phyloP scores from a whole-genome alignment of 2,797 vertebrate species.

The Phylloscopus collybita region DNA sequence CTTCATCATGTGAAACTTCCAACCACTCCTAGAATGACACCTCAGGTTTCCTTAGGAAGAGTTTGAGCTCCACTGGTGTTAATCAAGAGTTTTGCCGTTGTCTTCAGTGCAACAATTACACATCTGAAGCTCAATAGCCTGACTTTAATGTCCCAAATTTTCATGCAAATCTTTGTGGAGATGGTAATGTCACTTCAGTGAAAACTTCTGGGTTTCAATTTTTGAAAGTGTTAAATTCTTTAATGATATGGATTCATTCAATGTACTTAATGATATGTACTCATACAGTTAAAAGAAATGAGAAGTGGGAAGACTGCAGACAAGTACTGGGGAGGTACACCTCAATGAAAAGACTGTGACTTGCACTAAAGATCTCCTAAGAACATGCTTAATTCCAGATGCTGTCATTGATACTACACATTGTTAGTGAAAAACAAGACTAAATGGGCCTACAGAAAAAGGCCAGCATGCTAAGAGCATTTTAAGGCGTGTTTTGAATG shows the following conservation, averaged over 20 bases:
- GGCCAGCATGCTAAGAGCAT: background rate
- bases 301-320: background rate
- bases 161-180: background rate
- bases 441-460: background rate
- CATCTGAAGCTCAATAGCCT: background rate
- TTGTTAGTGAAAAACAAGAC: background rate
- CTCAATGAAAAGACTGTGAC: background rate
- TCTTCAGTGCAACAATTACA: background rate
- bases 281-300: background rate
- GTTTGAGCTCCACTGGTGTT: background rate
- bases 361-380: background rate
- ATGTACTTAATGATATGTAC: background rate
- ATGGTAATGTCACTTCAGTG: background rate
- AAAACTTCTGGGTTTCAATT: background rate
- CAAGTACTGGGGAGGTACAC: background rate
- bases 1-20: background rate
- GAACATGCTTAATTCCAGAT: background rate
- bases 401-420: background rate
- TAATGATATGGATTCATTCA: background rate
- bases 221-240: background rate
- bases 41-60: background rate
- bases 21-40: background rate
- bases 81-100: background rate
- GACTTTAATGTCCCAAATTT: background rate
- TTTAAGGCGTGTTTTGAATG: background rate